phyloP scores from a whole-genome alignment of 2,113 vertebrate species.

The Marmota monax region DNA sequence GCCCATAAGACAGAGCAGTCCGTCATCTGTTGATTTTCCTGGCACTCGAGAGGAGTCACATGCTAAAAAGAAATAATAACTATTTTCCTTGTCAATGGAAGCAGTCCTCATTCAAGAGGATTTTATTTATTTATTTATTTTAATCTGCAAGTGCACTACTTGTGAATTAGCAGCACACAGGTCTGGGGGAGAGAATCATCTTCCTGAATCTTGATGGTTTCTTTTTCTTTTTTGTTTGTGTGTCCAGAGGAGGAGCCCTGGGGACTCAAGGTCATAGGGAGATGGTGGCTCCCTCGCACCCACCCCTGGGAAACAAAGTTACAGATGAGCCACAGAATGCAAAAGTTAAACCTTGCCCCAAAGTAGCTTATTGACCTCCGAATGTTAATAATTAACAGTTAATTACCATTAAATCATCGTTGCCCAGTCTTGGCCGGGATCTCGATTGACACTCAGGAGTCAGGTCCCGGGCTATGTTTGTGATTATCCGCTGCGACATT shows the following conservation, averaged over 20 bases:
- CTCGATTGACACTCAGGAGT: neutral
- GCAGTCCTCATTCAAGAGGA: neutral
- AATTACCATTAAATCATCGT: conserved; percentile 29
- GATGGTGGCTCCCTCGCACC: neutral
- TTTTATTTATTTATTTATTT: neutral
- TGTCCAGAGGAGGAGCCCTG: neutral
- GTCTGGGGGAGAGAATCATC: neutral
- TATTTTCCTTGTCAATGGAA: conserved; percentile 31
- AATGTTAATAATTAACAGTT: conserved; percentile 61
- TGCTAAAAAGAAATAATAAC: neutral
- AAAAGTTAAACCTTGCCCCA: neutral
- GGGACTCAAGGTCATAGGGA: neutral
- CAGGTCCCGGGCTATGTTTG: neutral
- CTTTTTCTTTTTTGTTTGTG: neutral
- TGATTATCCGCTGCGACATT: neutral
- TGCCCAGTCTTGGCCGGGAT: neutral
- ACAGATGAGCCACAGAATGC: neutral
- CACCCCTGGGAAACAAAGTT: neutral
- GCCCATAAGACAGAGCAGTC: conserved; percentile 53
- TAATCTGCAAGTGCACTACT: neutral
- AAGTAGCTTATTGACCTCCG: neutral
- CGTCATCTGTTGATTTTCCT: conserved; percentile 65
- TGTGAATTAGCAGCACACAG: neutral
- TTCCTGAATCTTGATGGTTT: neutral
- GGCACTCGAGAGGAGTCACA: neutral